Conservation (phyloP, 2,797 vertebrate genomes). For the Ciconia nigra region DNA sequence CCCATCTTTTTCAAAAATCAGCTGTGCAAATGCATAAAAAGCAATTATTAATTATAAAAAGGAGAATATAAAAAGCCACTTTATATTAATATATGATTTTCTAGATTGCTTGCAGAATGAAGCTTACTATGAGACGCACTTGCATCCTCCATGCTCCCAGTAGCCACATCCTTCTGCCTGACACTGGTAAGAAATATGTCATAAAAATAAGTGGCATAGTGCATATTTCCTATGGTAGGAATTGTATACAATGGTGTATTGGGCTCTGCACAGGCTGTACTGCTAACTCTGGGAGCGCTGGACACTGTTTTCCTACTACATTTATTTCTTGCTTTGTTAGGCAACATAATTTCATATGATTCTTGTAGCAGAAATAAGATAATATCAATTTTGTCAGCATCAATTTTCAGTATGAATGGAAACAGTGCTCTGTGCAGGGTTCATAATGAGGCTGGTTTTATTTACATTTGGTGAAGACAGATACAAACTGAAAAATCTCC, state of each 20-base stretch:
- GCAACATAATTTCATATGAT: background rate
- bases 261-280: background rate
- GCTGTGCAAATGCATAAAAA: background rate
- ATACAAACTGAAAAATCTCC: background rate
- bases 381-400: background rate
- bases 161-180: background rate
- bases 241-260: accelerated
- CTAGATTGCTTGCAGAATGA: background rate
- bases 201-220: background rate
- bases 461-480: background rate
- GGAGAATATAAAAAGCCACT: background rate
- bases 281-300: background rate
- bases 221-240: accelerated
- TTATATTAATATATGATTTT: background rate
- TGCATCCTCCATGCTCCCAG: background rate
- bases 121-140: background rate
- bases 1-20: background rate
- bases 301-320: background rate
- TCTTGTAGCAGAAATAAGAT: background rate
- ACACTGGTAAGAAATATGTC: accelerated
- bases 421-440: background rate
- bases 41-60: background rate
- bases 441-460: background rate
- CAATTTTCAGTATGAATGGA: background rate
- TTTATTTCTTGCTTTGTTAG: background rate